phyloP scores from a whole-genome alignment of 2,888 invertebrate genomes.

The Athalia rosae region DNA sequence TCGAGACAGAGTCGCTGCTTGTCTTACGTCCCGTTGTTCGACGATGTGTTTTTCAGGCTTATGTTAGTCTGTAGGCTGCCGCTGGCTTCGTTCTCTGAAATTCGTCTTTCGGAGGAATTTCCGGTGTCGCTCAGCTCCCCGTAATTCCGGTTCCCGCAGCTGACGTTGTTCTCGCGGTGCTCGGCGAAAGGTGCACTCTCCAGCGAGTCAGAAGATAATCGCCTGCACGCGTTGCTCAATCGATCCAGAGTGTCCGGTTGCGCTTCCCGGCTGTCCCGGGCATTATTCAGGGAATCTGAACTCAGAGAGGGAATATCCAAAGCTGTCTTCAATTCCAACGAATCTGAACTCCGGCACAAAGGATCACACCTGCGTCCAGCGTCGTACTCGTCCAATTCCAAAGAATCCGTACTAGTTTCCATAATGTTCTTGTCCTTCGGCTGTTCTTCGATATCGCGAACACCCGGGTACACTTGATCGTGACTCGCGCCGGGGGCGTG shows the following conservation, averaged over 20 bases:
- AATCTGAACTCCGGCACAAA: conserved; percentile 81
- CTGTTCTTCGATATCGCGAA: conserved; percentile 65
- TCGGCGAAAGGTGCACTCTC: conserved; percentile 64
- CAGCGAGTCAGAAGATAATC: conserved; percentile 70
- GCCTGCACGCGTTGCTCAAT: conserved; percentile 60
- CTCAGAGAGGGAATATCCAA: conserved; percentile 70
- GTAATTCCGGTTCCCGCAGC: conserved; percentile 51
- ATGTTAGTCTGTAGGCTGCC: conserved; percentile 52
- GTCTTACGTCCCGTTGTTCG: conserved; percentile 62
- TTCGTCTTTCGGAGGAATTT: conserved; percentile 56
- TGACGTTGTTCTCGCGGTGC: conserved; percentile 56
- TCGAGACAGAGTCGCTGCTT: conserved; percentile 36
- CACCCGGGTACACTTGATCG: conserved; percentile 69
- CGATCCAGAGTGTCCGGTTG: conserved; percentile 58
- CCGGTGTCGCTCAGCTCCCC: conserved; percentile 53
- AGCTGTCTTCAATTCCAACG: conserved; percentile 79
- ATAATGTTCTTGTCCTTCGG: conserved; percentile 74
- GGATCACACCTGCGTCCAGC: conserved; percentile 73
- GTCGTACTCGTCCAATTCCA: conserved; percentile 75
- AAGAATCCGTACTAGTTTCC: conserved; percentile 80
- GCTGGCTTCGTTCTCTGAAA: conserved; percentile 54
- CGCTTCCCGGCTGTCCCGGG: conserved; percentile 63
- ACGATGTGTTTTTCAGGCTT: conserved; percentile 58
- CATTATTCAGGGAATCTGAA: conserved; percentile 70
- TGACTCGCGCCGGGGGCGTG: conserved; percentile 67